Evolutionary conservation across 2,797 vertebrate genomes (phyloP).

Genomic region (Danio albolineatus): DNA sequence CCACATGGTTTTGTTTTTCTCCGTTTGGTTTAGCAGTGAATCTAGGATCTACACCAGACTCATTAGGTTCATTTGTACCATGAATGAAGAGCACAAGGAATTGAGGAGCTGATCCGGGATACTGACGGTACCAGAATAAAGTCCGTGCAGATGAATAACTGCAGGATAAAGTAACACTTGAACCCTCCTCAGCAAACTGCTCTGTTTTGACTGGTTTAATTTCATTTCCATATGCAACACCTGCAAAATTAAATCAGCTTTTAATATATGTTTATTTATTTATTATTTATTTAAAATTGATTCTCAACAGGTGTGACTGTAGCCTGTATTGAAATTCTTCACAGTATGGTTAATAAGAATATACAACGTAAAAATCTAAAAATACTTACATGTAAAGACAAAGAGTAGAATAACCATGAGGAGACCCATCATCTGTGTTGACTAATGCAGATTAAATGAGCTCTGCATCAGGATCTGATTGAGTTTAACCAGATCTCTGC

Average conservation of each 20-base stretch:
- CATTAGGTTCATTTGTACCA: too few relatives aligned
- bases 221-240: background rate
- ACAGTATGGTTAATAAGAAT: background rate
- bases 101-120: slow-evolving; percentile 28
- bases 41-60: background rate
- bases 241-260: background rate
- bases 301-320: too few relatives aligned
- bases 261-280: background rate
- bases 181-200: background rate
- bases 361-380: background rate
- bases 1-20: background rate
- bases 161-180: background rate
- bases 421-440: background rate
- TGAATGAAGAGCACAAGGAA: rapidly evolving
- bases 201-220: background rate
- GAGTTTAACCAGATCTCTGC: background rate
- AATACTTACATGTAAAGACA: background rate
- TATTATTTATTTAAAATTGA: background rate
- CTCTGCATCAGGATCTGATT: background rate
- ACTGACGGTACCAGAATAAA: slow-evolving; percentile 17
- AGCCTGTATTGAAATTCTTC: background rate
- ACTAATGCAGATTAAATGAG: background rate
- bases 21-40: background rate
- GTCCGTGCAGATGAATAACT: background rate
- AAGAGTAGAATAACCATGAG: background rate